Evolutionary conservation across 2,797 vertebrate species (phyloP).

Genomic region (Prunella strophiata): DNA sequence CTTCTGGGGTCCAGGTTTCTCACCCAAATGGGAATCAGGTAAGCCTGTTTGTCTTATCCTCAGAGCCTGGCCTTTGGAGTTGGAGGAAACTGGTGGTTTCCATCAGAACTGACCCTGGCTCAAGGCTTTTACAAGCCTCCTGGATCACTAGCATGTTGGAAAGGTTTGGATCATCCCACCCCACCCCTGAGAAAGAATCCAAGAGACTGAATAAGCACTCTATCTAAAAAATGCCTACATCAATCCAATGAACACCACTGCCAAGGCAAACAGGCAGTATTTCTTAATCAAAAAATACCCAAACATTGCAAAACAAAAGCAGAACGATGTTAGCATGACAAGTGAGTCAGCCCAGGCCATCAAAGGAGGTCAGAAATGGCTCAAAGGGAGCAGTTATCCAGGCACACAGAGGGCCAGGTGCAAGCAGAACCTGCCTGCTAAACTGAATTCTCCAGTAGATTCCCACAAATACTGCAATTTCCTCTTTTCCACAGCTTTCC

Average conservation of each 20-base stretch:
- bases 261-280: conserved; percentile 58
- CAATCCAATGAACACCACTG: neutral
- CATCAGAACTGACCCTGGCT: neutral
- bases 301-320: conserved; percentile 56
- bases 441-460: neutral
- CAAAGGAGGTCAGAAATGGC: neutral
- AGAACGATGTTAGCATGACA: neutral
- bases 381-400: neutral
- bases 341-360: conserved; percentile 13
- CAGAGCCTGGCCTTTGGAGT: neutral
- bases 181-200: conserved; percentile 42
- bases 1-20: neutral
- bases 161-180: conserved; percentile 11
- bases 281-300: conserved; percentile 51
- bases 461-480: neutral
- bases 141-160: neutral
- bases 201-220: conserved; percentile 42
- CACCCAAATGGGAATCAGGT: neutral
- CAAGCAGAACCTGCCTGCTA: neutral
- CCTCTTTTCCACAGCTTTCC: neutral
- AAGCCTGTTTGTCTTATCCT: neutral
- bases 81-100: neutral
- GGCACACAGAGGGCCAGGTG: neutral
- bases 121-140: neutral
- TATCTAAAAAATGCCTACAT: neutral